Base-by-base conservation (phyloP, 2,888 invertebrate genomes). In the Mylabris sibirica region DNA sequence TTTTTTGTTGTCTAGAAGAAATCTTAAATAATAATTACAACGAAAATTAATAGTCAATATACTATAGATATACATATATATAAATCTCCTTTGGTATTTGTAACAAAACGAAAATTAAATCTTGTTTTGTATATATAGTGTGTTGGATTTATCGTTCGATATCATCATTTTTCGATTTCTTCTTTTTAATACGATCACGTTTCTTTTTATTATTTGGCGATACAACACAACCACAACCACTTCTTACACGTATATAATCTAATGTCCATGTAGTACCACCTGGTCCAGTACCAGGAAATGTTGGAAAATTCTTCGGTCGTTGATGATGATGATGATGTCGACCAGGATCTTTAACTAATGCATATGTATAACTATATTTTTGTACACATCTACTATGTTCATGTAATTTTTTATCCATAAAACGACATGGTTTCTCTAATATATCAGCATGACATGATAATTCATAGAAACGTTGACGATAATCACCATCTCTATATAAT, bases 191-290 rank as follows among this genome's bases (percentile, higher is more conserved):
- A 65, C 71, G 71, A 53, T 76, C 73, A 26, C 78, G 74, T 72
- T 79, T 76, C 69, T 79, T 76, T 73, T 79, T 74, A 69, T 71
- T 74, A 78, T 86, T 86, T 49, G 90, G 90, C 79, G 86, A 87
- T 72, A 95, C 89, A 83, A 93, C 91, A 85, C 96, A 96, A 80
- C 93, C 90, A 86, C 96, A 96, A 49, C 95, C 96, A 76, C 93
- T 93, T 68, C 94, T 88, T 71, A 96, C 90, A 78, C 89, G 87
- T 78, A 96, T 93, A 85, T 94, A 94, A 86, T 95, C 95, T 85
- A 95, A 87, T 71, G 91, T 90, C 91, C 93, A 95, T 66, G 89
- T 88, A 11, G 80, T 79, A 34, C 79, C 80, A 44, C 77, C 79
- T 8, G 78, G 75, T 2, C 86, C 88, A 4, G 87, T 86, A 1